Conservation (phyloP, 2,797 vertebrate genomes). For the Melanotaenia parkinsoni region DNA sequence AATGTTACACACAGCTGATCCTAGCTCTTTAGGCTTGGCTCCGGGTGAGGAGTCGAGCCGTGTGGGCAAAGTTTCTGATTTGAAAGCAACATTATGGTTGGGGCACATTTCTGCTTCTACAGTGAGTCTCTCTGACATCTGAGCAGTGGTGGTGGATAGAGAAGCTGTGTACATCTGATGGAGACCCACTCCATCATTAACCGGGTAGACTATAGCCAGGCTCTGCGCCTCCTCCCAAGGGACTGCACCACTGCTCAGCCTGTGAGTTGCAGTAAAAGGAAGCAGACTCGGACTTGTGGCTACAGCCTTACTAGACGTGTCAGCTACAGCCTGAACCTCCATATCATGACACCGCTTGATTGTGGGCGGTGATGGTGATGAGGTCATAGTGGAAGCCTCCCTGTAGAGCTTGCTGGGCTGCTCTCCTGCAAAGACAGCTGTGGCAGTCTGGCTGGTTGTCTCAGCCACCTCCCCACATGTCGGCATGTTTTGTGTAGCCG, state of each 20-base stretch:
- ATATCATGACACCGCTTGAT: conserved; percentile 82
- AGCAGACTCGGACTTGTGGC: conserved; percentile 94
- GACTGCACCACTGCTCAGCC: conserved; percentile 39
- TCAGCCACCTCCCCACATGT: conserved; percentile 37
- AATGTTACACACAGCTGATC: conserved; percentile 66
- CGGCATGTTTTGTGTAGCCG: conserved; percentile 38
- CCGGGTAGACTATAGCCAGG: conserved; percentile 81
- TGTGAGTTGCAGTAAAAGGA: conserved; percentile 69
- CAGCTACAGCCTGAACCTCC: conserved; percentile 92
- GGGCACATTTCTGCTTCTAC: conserved; percentile 72
- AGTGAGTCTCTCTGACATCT: conserved; percentile 63
- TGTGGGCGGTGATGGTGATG: conserved; percentile 63
- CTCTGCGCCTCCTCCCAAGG: conserved; percentile 80
- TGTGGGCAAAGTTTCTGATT: conserved; percentile 51
- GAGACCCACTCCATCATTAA: conserved; percentile 44
- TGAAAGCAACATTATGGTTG: conserved; percentile 54
- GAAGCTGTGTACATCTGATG: conserved; percentile 54
- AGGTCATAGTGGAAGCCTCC: conserved; percentile 93
- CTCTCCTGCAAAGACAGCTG: conserved; percentile 48
- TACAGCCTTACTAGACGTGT: conserved; percentile 86
- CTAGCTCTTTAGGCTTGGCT: conserved; percentile 69
- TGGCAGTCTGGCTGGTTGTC: conserved; percentile 43
- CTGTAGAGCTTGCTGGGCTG: conserved; percentile 78
- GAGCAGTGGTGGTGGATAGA: conserved; percentile 22
- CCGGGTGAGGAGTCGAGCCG: conserved; percentile 58